phyloP scores from a whole-genome alignment of 2,113 vertebrate species.

The Colaptes auratus region DNA sequence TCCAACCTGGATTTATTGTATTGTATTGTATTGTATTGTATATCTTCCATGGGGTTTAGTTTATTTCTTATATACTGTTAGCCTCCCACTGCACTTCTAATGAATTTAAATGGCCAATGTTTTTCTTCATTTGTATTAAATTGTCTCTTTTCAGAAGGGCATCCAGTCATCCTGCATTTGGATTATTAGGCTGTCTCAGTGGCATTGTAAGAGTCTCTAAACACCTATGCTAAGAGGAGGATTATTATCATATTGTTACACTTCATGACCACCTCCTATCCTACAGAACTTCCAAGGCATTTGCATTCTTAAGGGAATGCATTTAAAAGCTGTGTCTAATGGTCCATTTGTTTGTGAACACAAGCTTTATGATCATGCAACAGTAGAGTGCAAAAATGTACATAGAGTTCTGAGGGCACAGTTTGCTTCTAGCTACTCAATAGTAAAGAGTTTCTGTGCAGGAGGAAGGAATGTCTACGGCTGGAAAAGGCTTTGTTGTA shows the following conservation, averaged over 20 bases:
- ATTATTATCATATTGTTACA: not conserved
- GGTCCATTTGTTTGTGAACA: not conserved
- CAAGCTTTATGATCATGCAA: not conserved
- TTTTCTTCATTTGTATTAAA: not conserved
- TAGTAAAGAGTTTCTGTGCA: rapidly evolving
- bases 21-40: no score
- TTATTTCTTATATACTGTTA: not conserved
- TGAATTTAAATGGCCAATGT: not conserved
- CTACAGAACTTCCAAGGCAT: not conserved
- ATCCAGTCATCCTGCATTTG: not conserved
- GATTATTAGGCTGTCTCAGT: not conserved
- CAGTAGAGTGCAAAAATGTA: rapidly evolving
- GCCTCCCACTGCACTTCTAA: not conserved
- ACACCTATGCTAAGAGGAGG: not conserved
- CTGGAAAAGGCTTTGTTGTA: not conserved
- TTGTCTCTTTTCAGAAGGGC: not conserved
- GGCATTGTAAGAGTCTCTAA: not conserved
- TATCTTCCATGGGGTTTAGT: not conserved
- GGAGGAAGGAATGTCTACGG: rapidly evolving
- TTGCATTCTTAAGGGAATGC: rapidly evolving
- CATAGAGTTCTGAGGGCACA: rapidly evolving
- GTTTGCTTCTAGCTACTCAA: not conserved
- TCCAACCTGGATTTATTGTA: no score
- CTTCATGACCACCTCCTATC: not conserved
- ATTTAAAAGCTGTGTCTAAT: not conserved